Evolutionary conservation across 2,113 vertebrate species (phyloP).

Genomic region (Nibea coibor): DNA sequence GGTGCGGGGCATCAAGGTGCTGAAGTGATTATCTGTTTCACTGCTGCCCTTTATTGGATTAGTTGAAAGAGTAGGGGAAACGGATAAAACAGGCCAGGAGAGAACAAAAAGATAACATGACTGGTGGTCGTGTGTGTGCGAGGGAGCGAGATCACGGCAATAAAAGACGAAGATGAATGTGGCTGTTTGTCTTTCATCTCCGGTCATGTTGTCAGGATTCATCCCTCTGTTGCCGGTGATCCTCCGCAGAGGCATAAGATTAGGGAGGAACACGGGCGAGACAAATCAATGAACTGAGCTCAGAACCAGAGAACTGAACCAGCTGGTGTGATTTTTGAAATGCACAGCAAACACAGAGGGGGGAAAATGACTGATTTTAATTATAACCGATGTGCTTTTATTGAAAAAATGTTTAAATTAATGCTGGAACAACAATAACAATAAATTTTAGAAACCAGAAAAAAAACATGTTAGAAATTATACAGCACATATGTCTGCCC

Average conservation of each 20-base stretch:
- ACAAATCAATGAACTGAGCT: constrained; percentile 24
- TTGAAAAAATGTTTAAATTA: neutral
- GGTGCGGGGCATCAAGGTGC: constrained; percentile 17
- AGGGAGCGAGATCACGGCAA: constrained; percentile 8
- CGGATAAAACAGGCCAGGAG: constrained; percentile 30
- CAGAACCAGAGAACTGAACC: neutral
- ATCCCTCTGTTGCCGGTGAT: constrained; percentile 30
- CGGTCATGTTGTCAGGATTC: constrained; percentile 32
- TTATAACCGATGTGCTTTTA: neutral
- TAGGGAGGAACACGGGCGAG: constrained; percentile 6
- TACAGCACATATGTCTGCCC: neutral
- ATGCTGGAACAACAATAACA: neutral
- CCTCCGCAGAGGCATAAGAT: constrained; percentile 28
- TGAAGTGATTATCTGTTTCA: constrained; percentile 48
- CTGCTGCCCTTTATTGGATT: constrained; percentile 37
- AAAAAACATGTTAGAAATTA: neutral
- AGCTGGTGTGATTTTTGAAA: constrained; percentile 3
- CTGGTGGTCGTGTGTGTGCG: neutral
- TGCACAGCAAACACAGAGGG: neutral
- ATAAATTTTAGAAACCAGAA: neutral
- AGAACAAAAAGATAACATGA: constrained; percentile 20
- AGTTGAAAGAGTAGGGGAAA: constrained; percentile 18
- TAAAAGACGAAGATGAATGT: constrained; percentile 24
- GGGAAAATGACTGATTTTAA: neutral
- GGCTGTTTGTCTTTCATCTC: constrained; percentile 53